These are phyloP conservation scores for Callyntrura guangdongensis DNA, from an alignment of 2,888 invertebrate species.

Conservation along the genomic window DNA sequence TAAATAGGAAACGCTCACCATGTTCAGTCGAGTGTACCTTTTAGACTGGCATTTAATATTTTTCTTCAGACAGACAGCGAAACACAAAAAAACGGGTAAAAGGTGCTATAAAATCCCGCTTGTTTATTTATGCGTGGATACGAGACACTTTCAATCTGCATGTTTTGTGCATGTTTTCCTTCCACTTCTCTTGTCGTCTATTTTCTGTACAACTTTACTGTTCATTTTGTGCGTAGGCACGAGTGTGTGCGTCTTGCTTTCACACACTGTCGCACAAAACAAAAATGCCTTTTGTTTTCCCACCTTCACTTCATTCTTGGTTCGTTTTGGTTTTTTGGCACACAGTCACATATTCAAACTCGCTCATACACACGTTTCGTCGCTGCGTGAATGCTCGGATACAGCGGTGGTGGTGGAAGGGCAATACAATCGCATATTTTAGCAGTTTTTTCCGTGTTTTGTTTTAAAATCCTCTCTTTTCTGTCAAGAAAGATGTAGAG, in stretches of 20 bases:
- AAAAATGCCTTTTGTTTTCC: conserved; percentile 51
- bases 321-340: background rate
- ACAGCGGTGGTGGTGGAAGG: background rate
- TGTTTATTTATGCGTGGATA: conserved; percentile 47
- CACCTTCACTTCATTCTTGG: too few relatives aligned
- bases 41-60: too few relatives aligned
- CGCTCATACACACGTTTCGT: too few relatives aligned
- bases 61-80: too few relatives aligned
- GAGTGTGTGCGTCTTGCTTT: too few relatives aligned
- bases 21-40: too few relatives aligned
- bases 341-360: background rate
- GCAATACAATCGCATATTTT: background rate
- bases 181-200: conserved; percentile 15
- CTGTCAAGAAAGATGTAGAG: conserved; percentile 52
- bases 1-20: too few relatives aligned
- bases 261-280: background rate
- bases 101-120: conserved; percentile 33
- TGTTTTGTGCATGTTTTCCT: conserved; percentile 39
- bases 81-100: conserved; percentile 18
- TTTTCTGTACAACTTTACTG: background rate
- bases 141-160: conserved; percentile 33
- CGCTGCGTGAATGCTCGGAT: background rate
- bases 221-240: background rate
- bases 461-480: conserved; percentile 28
- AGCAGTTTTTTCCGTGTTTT: conserved; percentile 14